Percentiles rank a stretch among this genome's conserved stretches.
Conservation (phyloP, 2,113 vertebrate genomes). For the Oncorhynchus nerka region DNA sequence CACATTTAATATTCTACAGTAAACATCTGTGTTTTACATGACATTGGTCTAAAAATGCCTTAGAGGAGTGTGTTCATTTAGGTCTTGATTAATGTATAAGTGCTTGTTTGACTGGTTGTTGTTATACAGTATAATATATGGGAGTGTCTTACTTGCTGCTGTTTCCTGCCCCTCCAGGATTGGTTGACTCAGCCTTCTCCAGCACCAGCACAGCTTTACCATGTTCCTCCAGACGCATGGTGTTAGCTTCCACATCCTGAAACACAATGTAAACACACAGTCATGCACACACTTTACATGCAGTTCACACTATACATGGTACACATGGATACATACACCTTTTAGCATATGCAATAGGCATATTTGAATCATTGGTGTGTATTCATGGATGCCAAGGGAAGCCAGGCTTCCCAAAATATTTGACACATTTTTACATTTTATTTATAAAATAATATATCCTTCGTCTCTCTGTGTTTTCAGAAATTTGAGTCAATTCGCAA, state of each 20-base stretch:
- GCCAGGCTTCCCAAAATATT: no score
- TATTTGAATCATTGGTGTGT: no score
- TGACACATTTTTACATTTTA: no score
- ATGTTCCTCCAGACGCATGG: constrained; percentile 90
- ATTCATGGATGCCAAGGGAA: no score
- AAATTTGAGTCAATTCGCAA: no score
- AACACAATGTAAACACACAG: not conserved
- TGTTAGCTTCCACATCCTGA: constrained; percentile 96
- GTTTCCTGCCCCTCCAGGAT: constrained; percentile 75
- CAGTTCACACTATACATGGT: no score
- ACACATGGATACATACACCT: no score
- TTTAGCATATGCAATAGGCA: no score
- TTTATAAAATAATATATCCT: no score
- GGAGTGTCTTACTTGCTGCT: constrained; percentile 56
- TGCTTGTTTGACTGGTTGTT: not conserved
- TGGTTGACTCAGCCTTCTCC: constrained; percentile 75
- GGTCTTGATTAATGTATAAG: constrained; percentile 1
- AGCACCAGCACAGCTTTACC: constrained; percentile 89
- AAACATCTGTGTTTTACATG: not conserved
- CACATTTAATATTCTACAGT: not conserved
- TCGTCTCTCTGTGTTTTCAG: no score
- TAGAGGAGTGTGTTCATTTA: not conserved
- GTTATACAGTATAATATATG: not conserved
- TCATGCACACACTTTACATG: not conserved
- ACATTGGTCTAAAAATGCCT: not conserved